These are phyloP conservation scores for Saturnia pavonia DNA, from an alignment of 2,888 invertebrate genomes.

Conservation along the genomic window DNA sequence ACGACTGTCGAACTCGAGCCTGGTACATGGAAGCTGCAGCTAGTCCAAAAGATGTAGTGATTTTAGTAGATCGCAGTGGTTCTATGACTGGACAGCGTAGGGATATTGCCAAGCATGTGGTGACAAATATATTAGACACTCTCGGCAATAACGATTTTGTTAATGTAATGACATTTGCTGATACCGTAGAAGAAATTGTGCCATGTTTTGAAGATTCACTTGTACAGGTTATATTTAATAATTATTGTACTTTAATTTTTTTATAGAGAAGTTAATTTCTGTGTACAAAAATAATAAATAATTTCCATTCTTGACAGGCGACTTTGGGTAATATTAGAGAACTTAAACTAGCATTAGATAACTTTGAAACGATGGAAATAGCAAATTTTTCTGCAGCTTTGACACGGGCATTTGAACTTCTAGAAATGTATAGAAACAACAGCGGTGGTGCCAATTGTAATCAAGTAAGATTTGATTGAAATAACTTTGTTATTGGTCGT, in stretches of 20 bases:
- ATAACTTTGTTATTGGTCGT: background rate
- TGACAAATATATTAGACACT: conserved; percentile 95
- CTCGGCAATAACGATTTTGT: conserved; percentile 99
- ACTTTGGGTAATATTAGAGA: conserved; percentile 92
- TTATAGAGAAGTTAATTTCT: background rate
- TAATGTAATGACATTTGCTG: conserved; percentile 96
- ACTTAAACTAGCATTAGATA: conserved; percentile 89
- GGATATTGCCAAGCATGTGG: conserved; percentile 94
- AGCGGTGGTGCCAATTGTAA: conserved; percentile 85
- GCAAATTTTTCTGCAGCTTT: conserved; percentile 97
- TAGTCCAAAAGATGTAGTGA: conserved; percentile 95
- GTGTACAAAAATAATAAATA: conserved; percentile 7
- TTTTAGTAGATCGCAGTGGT: conserved; percentile 94
- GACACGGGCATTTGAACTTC: conserved; percentile 93
- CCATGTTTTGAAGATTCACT: conserved; percentile 94
- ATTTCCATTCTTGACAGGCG: conserved; percentile 81
- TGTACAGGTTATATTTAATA: conserved; percentile 87
- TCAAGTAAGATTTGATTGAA: conserved; percentile 50
- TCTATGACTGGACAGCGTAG: conserved; percentile 94
- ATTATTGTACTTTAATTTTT: background rate
- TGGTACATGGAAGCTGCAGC: conserved; percentile 99
- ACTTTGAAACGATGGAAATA: conserved; percentile 91
- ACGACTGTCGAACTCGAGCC: conserved; percentile 95
- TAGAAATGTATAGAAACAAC: conserved; percentile 84
- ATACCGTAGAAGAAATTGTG: conserved; percentile 89